These are phyloP conservation scores for Plemyria rubiginata DNA, from an alignment of 2,888 invertebrate species.

Conservation along the genomic window DNA sequence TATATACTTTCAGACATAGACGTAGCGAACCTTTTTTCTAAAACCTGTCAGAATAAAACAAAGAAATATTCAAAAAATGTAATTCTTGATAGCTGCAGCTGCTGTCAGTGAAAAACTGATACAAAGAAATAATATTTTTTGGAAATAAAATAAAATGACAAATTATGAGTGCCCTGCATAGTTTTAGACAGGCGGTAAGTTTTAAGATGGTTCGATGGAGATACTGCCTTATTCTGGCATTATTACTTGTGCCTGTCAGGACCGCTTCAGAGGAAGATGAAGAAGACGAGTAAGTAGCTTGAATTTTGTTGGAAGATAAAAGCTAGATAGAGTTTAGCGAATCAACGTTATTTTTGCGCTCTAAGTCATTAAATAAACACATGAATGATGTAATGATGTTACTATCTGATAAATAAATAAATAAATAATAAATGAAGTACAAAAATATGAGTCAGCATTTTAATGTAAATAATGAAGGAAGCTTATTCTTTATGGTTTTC, in stretches of 20 bases:
- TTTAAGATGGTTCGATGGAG: slow-evolving; percentile 74
- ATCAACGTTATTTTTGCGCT: neutral
- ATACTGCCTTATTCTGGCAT: slow-evolving; percentile 63
- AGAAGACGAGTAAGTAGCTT: slow-evolving; percentile 61
- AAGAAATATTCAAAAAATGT: slow-evolving; percentile 71
- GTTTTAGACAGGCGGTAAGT: slow-evolving; percentile 44
- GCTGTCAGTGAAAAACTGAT: slow-evolving; percentile 63
- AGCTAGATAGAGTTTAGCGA: neutral
- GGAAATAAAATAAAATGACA: slow-evolving; percentile 72
- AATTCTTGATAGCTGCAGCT: slow-evolving; percentile 54
- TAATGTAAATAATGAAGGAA: too few species aligned
- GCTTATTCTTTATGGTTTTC: too few species aligned
- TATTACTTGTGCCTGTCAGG: slow-evolving; percentile 64
- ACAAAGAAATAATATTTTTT: slow-evolving; percentile 52
- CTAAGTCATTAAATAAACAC: too few species aligned
- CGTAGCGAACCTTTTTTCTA: slow-evolving; percentile 6
- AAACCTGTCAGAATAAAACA: slow-evolving; percentile 48
- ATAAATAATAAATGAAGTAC: too few species aligned
- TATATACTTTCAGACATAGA: too few species aligned
- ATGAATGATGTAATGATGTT: too few species aligned
- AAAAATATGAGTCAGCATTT: too few species aligned
- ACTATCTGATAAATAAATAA: too few species aligned
- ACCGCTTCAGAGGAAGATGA: slow-evolving; percentile 59
- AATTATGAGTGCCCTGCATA: slow-evolving; percentile 66
- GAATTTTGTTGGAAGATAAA: too few species aligned